Percentiles rank a stretch among this genome's conserved stretches.
Conservation (phyloP, 2,797 vertebrate genomes). For the Tympanoctomys barrerae region DNA sequence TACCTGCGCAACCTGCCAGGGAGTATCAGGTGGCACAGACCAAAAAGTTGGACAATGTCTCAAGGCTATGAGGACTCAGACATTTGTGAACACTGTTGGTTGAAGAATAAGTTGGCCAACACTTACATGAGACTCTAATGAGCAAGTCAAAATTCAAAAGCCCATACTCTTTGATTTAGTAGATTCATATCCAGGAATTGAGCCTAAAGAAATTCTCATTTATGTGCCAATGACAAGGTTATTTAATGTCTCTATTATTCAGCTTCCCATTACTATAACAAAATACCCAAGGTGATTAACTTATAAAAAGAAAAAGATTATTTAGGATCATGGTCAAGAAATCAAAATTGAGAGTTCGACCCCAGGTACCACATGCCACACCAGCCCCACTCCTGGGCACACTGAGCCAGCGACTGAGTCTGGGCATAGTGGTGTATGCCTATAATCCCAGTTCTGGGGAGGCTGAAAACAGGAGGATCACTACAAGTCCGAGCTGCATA, state of each 20-base stretch:
- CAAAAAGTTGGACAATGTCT: neutral
- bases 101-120: neutral
- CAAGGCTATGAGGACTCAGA: neutral
- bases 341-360: neutral
- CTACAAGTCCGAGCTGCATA: too few species aligned
- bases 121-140: neutral
- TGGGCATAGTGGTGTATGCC: too few species aligned
- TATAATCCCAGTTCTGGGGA: too few species aligned
- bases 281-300: neutral
- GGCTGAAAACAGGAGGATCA: too few species aligned
- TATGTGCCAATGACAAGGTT: neutral
- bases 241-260: neutral
- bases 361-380: too few species aligned
- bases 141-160: constrained; percentile 41
- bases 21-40: neutral
- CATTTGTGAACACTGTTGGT: neutral
- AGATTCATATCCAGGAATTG: constrained; percentile 8
- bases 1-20: neutral
- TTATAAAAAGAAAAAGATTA: neutral
- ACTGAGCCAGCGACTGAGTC: too few species aligned
- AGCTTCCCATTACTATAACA: neutral
- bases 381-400: too few species aligned
- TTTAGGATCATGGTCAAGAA: neutral
- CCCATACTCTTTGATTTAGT: neutral
- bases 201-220: neutral